Conservation (phyloP, 2,113 vertebrate species). For the Dasyornis broadbenti region DNA sequence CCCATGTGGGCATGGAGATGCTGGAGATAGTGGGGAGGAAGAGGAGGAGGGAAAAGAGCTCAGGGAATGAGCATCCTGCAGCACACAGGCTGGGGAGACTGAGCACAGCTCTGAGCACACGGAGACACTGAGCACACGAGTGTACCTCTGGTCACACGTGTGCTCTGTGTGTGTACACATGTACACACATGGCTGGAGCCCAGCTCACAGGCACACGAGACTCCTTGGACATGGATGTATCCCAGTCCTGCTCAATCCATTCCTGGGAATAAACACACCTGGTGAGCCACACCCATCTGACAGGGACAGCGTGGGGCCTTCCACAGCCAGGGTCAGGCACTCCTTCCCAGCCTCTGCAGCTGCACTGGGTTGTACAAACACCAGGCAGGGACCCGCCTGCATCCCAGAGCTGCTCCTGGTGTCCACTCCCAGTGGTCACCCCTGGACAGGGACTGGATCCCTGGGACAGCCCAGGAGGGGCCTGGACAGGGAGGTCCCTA, state of each 20-base stretch:
- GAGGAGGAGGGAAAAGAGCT: not conserved
- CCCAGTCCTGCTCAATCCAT: fast-evolving
- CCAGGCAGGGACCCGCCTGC: not conserved
- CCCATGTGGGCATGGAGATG: fast-evolving
- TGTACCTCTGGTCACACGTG: not conserved
- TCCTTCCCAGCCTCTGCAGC: not conserved
- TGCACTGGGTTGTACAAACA: not conserved
- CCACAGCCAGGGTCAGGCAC: not conserved
- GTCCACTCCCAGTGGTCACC: not conserved
- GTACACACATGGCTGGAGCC: fast-evolving
- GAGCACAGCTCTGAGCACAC: not conserved
- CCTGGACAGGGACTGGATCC: not conserved
- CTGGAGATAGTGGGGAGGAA: not conserved
- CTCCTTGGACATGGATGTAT: fast-evolving
- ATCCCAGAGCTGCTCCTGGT: not conserved
- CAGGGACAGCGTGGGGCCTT: not conserved
- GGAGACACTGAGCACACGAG: fast-evolving
- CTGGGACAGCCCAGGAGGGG: not conserved
- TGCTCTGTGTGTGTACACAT: not conserved
- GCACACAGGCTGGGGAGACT: not conserved
- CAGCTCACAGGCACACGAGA: fast-evolving
- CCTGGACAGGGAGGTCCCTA: too few relatives aligned
- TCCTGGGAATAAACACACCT: not conserved
- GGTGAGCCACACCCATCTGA: not conserved
- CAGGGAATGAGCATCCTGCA: not conserved